Percentiles rank a stretch among this genome's conserved stretches.
These are phyloP conservation scores for Molossus molossus DNA, from an alignment of 2,797 vertebrate genomes.

Conservation along the genomic window DNA sequence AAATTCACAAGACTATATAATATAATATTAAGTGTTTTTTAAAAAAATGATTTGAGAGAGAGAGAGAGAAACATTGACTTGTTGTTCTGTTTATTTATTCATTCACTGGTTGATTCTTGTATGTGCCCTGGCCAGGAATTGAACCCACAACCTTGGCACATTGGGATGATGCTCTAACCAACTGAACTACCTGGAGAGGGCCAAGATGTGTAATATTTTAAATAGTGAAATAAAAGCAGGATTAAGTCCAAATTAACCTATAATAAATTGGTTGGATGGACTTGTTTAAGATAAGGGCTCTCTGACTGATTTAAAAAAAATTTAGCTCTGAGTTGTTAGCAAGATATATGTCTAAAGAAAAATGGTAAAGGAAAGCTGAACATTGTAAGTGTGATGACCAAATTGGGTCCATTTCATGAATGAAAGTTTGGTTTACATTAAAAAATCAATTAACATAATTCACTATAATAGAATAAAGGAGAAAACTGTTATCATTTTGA, in stretches of 20 bases:
- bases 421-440: neutral
- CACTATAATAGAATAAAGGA: neutral
- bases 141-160: too few relatives aligned
- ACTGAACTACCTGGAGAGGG: too few relatives aligned
- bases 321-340: neutral
- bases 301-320: neutral
- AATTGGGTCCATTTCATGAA: neutral
- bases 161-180: too few relatives aligned
- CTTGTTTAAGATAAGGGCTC: neutral
- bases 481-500: neutral
- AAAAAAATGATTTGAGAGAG: too few relatives aligned
- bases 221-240: neutral
- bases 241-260: neutral
- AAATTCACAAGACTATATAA: neutral
- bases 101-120: too few relatives aligned
- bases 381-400: neutral
- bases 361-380: neutral
- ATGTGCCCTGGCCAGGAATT: too few relatives aligned
- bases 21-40: too few relatives aligned
- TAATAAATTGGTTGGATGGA: neutral
- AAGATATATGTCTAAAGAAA: neutral
- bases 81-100: too few relatives aligned
- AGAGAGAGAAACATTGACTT: too few relatives aligned
- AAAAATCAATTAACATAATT: slow-evolving; percentile 17
- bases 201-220: neutral